These are phyloP conservation scores for Chelon labrosus DNA, from an alignment of 2,797 vertebrate genomes.

Conservation along the genomic window DNA sequence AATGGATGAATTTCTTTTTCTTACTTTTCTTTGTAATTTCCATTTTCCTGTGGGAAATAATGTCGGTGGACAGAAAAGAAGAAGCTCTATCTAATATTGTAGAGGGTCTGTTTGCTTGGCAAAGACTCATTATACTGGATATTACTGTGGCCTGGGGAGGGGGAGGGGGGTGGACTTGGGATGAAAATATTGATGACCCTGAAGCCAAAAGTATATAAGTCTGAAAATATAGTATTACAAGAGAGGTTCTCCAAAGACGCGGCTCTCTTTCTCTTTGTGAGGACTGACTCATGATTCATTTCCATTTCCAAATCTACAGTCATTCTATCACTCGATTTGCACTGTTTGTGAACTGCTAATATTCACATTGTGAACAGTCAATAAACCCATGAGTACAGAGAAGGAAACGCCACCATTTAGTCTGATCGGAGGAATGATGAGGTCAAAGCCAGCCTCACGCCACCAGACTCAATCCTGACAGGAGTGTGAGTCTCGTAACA, in stretches of 20 bases:
- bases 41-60: slow-evolving; percentile 78
- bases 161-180: neutral
- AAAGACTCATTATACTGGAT: slow-evolving; percentile 74
- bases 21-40: slow-evolving; percentile 68
- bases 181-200: slow-evolving; percentile 75
- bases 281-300: too few relatives aligned
- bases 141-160: slow-evolving; percentile 61
- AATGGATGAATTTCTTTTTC: slow-evolving; percentile 60
- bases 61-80: slow-evolving; percentile 58
- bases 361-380: too few relatives aligned
- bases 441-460: too few relatives aligned
- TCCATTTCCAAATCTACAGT: too few relatives aligned
- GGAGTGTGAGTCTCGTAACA: too few relatives aligned
- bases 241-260: slow-evolving; percentile 18
- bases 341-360: too few relatives aligned
- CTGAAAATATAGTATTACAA: slow-evolving; percentile 17
- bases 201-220: slow-evolving; percentile 52
- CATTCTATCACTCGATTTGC: too few relatives aligned
- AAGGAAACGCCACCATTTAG: too few relatives aligned
- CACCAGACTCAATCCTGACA: too few relatives aligned
- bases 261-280: neutral
- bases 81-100: slow-evolving; percentile 71
- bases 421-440: too few relatives aligned
- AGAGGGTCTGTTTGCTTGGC: slow-evolving; percentile 72
- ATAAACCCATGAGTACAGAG: too few relatives aligned